Percentiles rank a stretch among this genome's conserved stretches.
Evolutionary conservation across 1,140 invertebrate genomes (phyloP).

Genomic region (Sycobia sp.): DNA sequence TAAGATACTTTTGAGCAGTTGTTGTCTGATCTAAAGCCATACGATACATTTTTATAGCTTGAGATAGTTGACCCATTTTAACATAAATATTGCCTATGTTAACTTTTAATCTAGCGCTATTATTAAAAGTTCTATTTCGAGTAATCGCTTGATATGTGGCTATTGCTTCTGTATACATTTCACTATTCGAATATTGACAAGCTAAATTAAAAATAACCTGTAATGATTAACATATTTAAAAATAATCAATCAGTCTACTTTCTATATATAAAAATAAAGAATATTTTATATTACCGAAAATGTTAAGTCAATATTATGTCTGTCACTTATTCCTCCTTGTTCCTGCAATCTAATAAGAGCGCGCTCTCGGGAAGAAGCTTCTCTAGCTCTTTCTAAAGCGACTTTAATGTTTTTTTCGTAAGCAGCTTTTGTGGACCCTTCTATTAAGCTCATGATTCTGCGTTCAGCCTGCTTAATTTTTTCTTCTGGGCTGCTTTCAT

Average conservation of each 20-base stretch:
- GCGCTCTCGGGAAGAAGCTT: constrained; percentile 91
- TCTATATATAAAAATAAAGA: constrained; percentile 8
- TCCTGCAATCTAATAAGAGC: constrained; percentile 89
- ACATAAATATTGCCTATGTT: constrained; percentile 99
- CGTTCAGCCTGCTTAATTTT: constrained; percentile 83
- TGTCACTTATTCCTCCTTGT: constrained; percentile 83
- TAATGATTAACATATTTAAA: constrained; percentile 34
- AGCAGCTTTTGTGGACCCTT: constrained; percentile 59
- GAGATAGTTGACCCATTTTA: constrained; percentile 89
- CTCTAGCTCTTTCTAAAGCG: constrained; percentile 92
- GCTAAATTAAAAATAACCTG: constrained; percentile 94
- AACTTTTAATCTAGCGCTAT: constrained; percentile 88
- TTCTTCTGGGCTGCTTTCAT: constrained; percentile 70
- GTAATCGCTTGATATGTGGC: constrained; percentile 92
- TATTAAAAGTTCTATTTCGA: constrained; percentile 84
- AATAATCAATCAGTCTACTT: not conserved
- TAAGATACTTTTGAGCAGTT: constrained; percentile 87
- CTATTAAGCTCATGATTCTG: constrained; percentile 82
- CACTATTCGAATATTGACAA: constrained; percentile 90
- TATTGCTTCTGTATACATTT: constrained; percentile 93
- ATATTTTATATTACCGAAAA: constrained; percentile 75
- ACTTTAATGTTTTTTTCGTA: constrained; percentile 66
- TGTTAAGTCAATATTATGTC: constrained; percentile 91
- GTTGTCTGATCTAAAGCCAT: constrained; percentile 97
- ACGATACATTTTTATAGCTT: constrained; percentile 96